These are phyloP conservation scores for Uria lomvia DNA, from an alignment of 2,113 vertebrate genomes.

Conservation along the genomic window DNA sequence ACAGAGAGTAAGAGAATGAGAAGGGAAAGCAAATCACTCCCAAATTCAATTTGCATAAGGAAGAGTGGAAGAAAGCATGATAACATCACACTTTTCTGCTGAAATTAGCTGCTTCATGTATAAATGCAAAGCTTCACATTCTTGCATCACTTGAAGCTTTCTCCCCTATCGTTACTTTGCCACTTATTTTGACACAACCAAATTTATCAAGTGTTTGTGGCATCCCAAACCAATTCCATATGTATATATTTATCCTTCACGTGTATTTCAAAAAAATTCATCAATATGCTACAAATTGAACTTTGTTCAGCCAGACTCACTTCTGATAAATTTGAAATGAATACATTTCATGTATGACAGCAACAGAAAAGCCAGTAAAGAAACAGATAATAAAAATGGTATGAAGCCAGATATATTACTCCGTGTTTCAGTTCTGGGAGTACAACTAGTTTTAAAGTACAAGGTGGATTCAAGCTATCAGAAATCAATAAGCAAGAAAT, in stretches of 20 bases:
- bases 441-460: background rate
- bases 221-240: background rate
- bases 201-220: constrained; percentile 12
- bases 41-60: background rate
- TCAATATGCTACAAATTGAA: background rate
- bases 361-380: background rate
- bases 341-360: constrained; percentile 18
- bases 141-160: background rate
- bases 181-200: background rate
- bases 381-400: background rate
- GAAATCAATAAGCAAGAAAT: background rate
- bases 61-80: background rate
- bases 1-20: background rate
- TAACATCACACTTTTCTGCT: background rate
- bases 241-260: background rate
- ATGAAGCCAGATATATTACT: background rate
- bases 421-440: background rate
- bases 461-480: background rate
- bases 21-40: background rate
- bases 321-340: background rate
- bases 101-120: background rate
- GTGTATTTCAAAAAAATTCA: background rate
- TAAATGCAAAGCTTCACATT: background rate
- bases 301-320: background rate
- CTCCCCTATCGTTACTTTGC: background rate